A percentile compares a stretch with the other conserved stretches of the same genome.
Evolutionary conservation across 2,797 vertebrate genomes (phyloP).

Genomic region (Enteromius viviparus): DNA sequence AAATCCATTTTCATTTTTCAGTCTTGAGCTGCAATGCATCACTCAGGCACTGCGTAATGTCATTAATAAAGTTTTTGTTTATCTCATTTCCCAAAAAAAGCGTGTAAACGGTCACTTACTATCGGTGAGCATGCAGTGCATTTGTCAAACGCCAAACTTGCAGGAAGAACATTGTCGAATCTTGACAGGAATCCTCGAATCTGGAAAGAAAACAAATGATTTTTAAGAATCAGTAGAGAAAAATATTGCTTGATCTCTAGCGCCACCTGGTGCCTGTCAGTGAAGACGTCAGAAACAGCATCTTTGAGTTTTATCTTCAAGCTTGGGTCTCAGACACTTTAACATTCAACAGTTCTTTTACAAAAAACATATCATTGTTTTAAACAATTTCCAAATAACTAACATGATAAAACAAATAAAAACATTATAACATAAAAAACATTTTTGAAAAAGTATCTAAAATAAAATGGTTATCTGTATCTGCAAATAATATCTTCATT

Average conservation of each 20-base stretch:
- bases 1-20: no score
- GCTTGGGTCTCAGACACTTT: neutral
- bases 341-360: no score
- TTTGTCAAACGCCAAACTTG: conserved; percentile 97
- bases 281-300: neutral
- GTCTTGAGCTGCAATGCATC: neutral
- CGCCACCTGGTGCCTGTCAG: conserved; percentile 67
- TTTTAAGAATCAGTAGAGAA: neutral
- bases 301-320: neutral
- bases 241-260: conserved; percentile 40
- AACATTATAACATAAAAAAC: no score
- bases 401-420: no score
- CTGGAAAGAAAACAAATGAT: conserved; percentile 70
- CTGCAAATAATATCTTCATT: no score
- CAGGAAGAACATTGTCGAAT: conserved; percentile 97
- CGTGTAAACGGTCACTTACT: conserved; percentile 76
- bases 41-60: neutral
- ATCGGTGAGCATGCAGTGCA: conserved; percentile 96
- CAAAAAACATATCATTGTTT: no score
- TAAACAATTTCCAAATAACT: no score
- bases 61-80: neutral
- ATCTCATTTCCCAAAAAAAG: neutral
- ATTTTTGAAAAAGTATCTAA: no score
- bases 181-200: conserved; percentile 96
- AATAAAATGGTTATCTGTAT: no score